Conservation (phyloP, 2,888 invertebrate species). For the Exocentrus adspersus region DNA sequence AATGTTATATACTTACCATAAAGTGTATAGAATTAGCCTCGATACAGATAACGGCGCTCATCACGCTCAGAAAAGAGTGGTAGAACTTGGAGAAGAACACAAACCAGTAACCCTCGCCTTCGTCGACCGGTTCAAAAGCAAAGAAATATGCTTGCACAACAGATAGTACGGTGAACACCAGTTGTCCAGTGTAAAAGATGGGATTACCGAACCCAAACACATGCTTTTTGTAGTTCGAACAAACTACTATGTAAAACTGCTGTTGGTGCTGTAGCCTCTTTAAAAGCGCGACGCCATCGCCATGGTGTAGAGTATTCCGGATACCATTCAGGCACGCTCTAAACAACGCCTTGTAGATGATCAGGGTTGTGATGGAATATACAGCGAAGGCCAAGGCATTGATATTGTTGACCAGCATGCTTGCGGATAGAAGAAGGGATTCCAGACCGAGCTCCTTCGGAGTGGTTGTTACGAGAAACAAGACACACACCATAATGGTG, state of each 20-base stretch:
- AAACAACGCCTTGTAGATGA: constrained; percentile 17
- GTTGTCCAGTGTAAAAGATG: constrained; percentile 12
- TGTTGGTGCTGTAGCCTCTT: constrained; percentile 14
- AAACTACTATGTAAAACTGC: constrained; percentile 19
- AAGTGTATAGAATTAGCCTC: background rate
- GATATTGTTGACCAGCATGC: constrained; percentile 24
- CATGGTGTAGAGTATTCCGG: background rate
- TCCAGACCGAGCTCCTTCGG: background rate
- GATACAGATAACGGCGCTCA: background rate
- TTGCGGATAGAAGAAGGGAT: background rate
- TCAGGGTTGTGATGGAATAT: constrained; percentile 1
- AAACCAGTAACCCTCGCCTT: background rate
- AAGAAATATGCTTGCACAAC: constrained; percentile 11
- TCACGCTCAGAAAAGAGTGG: background rate
- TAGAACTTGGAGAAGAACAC: constrained; percentile 11
- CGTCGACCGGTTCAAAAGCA: background rate
- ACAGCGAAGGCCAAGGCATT: constrained; percentile 12
- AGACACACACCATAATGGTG: background rate
- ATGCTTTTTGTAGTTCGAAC: constrained; percentile 20
- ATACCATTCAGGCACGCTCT: constrained; percentile 4
- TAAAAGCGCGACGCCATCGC: background rate
- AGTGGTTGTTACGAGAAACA: background rate
- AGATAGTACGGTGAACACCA: constrained; percentile 19
- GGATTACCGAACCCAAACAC: constrained; percentile 21
- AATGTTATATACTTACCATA: constrained; percentile 3